Evolutionary conservation across 30 jellyfish, hydroid and myxozoan species (phyloP).

Genomic region (Catostylus mosaicus): DNA sequence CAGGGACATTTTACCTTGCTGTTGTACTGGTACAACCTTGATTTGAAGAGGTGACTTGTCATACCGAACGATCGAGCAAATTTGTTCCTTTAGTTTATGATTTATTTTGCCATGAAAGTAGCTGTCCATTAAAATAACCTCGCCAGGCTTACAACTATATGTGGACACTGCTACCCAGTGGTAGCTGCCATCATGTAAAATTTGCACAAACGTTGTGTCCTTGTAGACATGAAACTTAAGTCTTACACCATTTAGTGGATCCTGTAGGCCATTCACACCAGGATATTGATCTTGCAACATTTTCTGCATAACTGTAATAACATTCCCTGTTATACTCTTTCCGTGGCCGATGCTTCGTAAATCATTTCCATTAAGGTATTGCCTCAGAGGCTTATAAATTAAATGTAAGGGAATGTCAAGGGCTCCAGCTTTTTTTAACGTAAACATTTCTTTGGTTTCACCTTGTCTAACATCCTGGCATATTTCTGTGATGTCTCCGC

Average conservation of each 20-base stretch:
- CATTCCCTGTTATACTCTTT: conserved; percentile 9
- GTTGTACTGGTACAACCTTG: too few species aligned
- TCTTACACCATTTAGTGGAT: conserved; percentile 13
- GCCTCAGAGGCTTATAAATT: neutral
- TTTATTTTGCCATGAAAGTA: too few species aligned
- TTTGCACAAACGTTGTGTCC: conserved; percentile 34
- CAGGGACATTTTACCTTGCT: too few species aligned
- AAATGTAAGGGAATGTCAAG: neutral
- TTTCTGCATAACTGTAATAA: conserved; percentile 16
- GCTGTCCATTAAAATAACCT: too few species aligned
- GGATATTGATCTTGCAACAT: conserved; percentile 13
- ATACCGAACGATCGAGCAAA: too few species aligned
- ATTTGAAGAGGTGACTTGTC: too few species aligned
- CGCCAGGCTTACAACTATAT: conserved; percentile 37
- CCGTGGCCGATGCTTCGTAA: conserved; percentile 2
- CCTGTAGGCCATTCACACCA: conserved; percentile 28
- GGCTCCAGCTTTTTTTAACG: neutral
- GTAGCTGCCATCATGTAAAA: conserved; percentile 44
- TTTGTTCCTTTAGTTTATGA: too few species aligned
- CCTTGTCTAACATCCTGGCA: neutral
- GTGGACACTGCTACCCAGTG: conserved; percentile 64
- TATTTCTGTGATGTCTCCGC: neutral
- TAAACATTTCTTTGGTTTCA: neutral
- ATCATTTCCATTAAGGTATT: neutral
- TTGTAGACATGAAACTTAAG: conserved; percentile 5